These are phyloP conservation scores for Camponotus vicinus DNA, from an alignment of 1,140 invertebrate species.

Conservation along the genomic window DNA sequence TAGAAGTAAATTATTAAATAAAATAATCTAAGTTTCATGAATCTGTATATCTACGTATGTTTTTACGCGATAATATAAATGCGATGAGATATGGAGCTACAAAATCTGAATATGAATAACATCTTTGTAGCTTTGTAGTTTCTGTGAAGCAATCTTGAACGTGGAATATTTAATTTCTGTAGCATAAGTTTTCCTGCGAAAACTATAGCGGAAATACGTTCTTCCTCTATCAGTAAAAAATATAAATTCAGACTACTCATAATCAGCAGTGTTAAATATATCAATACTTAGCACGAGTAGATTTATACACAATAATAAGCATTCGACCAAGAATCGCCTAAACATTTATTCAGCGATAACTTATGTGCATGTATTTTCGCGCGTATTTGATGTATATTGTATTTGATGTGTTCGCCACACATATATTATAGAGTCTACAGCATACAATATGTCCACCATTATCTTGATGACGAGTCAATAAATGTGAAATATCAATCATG, in stretches of 20 bases:
- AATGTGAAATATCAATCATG: constrained; percentile 12
- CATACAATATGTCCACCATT: not conserved
- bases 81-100: not conserved
- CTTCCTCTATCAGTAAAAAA: not conserved
- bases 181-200: not conserved
- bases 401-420: not conserved
- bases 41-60: not conserved
- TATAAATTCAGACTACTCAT: not conserved
- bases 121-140: not conserved
- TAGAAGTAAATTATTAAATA: not conserved
- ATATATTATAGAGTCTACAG: not conserved
- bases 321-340: not conserved
- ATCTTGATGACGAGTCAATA: constrained; percentile 9
- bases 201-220: not conserved
- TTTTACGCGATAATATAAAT: not conserved
- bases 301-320: constrained; percentile 16
- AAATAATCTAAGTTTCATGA: constrained; percentile 1
- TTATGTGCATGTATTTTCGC: not conserved
- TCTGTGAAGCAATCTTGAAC: not conserved
- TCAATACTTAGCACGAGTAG: constrained; percentile 16
- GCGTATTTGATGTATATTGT: constrained; percentile 1
- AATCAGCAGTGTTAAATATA: not conserved
- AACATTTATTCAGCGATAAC: constrained; percentile 45
- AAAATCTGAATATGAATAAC: not conserved
- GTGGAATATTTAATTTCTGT: not conserved